Evolutionary conservation across 2,888 invertebrate species (phyloP), one percentile per base, ranked within the genome.

Genomic region (Habroteleia sp.): DNA sequence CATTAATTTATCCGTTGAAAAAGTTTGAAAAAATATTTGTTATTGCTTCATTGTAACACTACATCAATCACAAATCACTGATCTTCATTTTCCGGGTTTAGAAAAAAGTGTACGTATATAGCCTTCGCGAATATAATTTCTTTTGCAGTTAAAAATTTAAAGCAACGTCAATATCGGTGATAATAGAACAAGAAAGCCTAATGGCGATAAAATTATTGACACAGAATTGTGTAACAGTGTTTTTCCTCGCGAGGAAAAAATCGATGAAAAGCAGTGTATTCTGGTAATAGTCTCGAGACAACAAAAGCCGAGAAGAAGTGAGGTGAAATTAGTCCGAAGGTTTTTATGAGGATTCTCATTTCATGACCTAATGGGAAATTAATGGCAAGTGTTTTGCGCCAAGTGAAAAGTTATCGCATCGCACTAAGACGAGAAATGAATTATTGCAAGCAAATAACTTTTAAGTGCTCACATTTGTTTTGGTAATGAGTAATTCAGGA

Each of bases 281-380:
- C 46, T 8, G 44, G 54, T 66, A 56, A 56, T 56, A 33, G 46
- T 56, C 56, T 54, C 39, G 33, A 31, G 31, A 48, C 56, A 46
- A 52, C 31, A 66, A 56, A 46, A 46, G 56, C 46, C 46, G 39
- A 31, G 66, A 54, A 66, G 66, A 56, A 65, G 37, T 44, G 54
- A 44, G 54, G 46, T 44, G 44, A 65, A 66, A 66, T 66, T 66
- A 56, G 56, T 46, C 35, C 46, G 39, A 39, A 29, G 50, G 54
- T 68, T 56, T 58, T 68, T 68, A 68, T 58, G 56, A 41, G 39
- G 56, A 68, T 68, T 56, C 56, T 48, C 66, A 68, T 68, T 68
- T 68, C 66, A 48, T 56, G 66, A 56, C 48, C 58, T 68, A 68
- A 68, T 68, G 56, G 48, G 41, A 56, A 68, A 68, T 68, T 68